phyloP scores from a whole-genome alignment of 2,113 vertebrate genomes.

The Mesoclemmys tuberculata region DNA sequence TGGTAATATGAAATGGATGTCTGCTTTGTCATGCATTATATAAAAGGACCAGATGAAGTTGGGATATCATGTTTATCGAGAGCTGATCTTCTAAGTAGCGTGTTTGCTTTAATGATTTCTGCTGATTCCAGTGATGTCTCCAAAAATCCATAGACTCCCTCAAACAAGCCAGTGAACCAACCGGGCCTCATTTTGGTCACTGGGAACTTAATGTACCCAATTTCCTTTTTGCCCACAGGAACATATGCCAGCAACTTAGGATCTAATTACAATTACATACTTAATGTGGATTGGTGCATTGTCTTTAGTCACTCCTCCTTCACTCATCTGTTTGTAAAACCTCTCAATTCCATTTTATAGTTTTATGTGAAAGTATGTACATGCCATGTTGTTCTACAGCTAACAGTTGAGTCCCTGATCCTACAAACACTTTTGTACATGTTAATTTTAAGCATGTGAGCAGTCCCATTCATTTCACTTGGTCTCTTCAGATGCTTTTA shows the following conservation, averaged over 20 bases:
- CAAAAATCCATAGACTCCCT: accelerated
- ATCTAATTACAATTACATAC: not conserved
- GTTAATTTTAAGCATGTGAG: not conserved
- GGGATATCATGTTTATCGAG: not conserved
- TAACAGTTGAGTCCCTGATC: not conserved
- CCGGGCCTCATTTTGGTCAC: accelerated
- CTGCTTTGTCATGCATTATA: not conserved
- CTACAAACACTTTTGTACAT: not conserved
- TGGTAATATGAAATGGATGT: too few species aligned
- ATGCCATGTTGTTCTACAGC: accelerated
- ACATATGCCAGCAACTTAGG: too few species aligned
- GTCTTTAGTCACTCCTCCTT: not conserved
- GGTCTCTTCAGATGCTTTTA: not conserved
- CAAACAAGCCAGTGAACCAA: not conserved
- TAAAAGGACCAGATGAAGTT: accelerated
- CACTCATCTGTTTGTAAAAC: accelerated
- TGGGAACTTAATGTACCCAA: accelerated
- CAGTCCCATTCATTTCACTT: not conserved
- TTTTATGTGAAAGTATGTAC: not conserved
- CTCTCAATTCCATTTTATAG: not conserved
- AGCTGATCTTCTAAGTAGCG: not conserved
- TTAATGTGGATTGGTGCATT: not conserved
- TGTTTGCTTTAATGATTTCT: not conserved
- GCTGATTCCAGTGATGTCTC: accelerated
- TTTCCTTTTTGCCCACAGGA: not conserved